These are phyloP conservation scores for Pygoscelis adeliae DNA, from an alignment of 2,113 vertebrate species.

Conservation along the genomic window DNA sequence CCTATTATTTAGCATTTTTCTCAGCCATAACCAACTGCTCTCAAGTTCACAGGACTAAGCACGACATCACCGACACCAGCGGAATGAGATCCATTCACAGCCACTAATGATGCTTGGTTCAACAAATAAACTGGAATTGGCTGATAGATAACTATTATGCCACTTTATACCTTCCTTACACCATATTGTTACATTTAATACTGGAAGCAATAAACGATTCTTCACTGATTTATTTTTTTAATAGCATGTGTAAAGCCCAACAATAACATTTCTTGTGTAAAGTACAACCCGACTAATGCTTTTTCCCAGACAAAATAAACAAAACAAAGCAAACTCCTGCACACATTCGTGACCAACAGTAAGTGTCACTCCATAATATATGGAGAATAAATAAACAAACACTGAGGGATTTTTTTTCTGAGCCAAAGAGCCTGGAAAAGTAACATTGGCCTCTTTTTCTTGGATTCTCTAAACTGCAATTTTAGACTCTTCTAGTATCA, in stretches of 20 bases:
- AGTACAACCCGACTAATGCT: neutral
- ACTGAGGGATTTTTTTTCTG: neutral
- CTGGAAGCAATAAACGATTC: neutral
- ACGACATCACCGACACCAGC: neutral
- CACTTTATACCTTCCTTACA: neutral
- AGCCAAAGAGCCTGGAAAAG: neutral
- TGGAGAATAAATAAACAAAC: neutral
- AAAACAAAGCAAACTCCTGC: neutral
- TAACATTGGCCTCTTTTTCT: neutral
- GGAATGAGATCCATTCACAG: neutral
- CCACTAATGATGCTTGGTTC: neutral
- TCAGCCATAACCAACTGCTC: neutral
- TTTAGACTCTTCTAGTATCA: neutral
- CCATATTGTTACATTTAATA: neutral
- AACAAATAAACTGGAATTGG: neutral
- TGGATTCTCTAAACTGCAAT: neutral
- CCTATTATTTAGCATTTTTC: neutral
- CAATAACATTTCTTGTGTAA: neutral
- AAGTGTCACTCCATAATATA: neutral
- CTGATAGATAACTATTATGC: neutral
- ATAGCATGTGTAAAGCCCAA: neutral
- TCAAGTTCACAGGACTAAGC: neutral
- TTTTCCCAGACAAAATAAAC: neutral
- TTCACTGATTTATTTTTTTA: neutral
- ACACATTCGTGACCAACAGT: rapidly evolving